phyloP scores from a whole-genome alignment of 1,140 invertebrate species.

The Brachionus koreanus region DNA sequence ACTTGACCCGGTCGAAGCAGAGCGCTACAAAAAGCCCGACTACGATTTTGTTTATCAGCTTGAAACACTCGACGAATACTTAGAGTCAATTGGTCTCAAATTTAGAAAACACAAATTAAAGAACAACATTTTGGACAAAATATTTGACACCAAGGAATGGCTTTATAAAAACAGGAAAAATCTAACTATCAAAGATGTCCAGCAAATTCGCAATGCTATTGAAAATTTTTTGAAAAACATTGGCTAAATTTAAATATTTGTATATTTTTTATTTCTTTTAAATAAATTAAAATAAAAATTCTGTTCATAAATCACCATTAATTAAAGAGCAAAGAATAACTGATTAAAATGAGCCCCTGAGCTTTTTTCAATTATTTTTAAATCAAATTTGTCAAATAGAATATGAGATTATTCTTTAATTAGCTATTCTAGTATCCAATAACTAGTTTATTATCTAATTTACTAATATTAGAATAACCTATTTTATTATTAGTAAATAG shows the following conservation, averaged over 20 bases:
- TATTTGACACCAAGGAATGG: slow-evolving; percentile 43
- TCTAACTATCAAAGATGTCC: neutral
- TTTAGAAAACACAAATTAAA: slow-evolving; percentile 11
- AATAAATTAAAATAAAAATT: neutral
- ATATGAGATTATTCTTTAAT: too few species aligned
- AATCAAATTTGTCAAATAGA: too few species aligned
- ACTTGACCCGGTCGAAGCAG: slow-evolving; percentile 35
- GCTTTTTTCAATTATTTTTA: too few species aligned
- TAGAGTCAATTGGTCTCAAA: neutral
- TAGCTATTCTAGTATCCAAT: too few species aligned
- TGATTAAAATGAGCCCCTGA: too few species aligned
- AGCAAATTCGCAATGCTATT: slow-evolving; percentile 15
- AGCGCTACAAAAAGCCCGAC: slow-evolving; percentile 36
- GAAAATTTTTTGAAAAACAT: slow-evolving; percentile 37
- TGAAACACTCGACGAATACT: slow-evolving; percentile 25
- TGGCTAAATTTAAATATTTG: neutral
- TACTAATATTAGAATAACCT: too few species aligned
- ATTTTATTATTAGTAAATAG: too few species aligned
- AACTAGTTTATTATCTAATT: too few species aligned
- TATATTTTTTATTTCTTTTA: neutral
- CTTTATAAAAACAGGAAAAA: slow-evolving; percentile 20
- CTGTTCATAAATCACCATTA: too few species aligned
- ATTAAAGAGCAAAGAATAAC: too few species aligned
- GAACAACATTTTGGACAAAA: neutral
- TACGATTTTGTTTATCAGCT: slow-evolving; percentile 36